Base-by-base conservation (phyloP, 2,113 vertebrate genomes). In the Hemiscyllium ocellatum region DNA sequence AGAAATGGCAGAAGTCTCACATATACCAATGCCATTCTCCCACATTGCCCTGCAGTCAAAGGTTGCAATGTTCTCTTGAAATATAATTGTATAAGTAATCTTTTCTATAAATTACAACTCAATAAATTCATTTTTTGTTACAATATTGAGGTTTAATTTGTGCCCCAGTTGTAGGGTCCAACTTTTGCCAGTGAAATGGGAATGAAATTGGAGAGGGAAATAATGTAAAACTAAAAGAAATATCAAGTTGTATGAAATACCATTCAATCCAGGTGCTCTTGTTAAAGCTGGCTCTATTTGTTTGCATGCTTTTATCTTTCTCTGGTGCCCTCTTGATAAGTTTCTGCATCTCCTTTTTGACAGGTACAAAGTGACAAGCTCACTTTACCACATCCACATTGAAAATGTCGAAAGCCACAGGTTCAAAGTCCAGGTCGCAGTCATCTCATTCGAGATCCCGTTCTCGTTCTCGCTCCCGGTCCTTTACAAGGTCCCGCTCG, bases 371-470 rank as follows among this genome's bases (percentile, higher is more conserved):
- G 94, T 26, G 68, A 95, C 26, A 26, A 52, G 47, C 33, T 52
- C 47, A 33, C 94, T 94, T 94, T 95, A 56, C 61, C 56, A 85
- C 76, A 37, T 37, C 13, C 20, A 66, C 42, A 19, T 96, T 96
- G 96, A 97, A 96, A 97, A 99, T 99, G 99, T 99, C 99, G 95
- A 99, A 99, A 97, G 98, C 98, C 8, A 98, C 98, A 76, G 99
- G 98, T 96, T 99, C 99, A 1, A 98, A 98, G 96, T 99, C 99
- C 94, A 98, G 98, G 4, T 99, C 99, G 95, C 97, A 97, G 19
- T 98, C 98, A 1, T 99, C 98, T 0, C 98, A 98, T 2, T 98
- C 99, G 96, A 98, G 98, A 96, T 99, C 99, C 0, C 98, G 98
- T 0, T 98, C 98, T 0, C 97, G 98, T 5, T 99, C 98, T 0